Conservation (phyloP, 2,888 invertebrate species). For the Hydroisotoma schaefferi region DNA sequence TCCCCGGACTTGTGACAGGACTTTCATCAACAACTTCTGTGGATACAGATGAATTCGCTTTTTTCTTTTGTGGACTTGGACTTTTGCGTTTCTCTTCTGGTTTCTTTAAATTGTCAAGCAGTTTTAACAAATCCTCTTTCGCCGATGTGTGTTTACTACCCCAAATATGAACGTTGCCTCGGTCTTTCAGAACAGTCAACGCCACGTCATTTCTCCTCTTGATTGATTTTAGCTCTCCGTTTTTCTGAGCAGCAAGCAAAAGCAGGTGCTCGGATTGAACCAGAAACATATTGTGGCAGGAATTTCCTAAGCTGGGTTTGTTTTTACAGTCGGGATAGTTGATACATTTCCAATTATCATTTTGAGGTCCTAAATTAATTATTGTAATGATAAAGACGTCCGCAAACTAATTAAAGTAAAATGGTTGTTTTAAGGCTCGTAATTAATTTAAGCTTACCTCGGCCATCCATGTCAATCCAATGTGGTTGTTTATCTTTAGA, state of each 20-base stretch:
- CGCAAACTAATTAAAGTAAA: too few relatives aligned
- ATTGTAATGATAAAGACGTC: not conserved
- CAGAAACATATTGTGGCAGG: conserved; percentile 3
- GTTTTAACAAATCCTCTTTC: conserved; percentile 15
- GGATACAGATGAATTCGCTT: not conserved
- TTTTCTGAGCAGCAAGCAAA: conserved; percentile 12
- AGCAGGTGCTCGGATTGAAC: conserved; percentile 9
- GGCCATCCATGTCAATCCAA: too few relatives aligned
- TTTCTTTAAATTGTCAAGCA: not conserved
- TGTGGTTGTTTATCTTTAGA: too few relatives aligned
- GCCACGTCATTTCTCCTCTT: conserved; percentile 15
- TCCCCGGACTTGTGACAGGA: too few relatives aligned
- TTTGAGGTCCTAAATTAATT: too few relatives aligned
- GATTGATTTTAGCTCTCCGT: conserved; percentile 10
- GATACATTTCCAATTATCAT: not conserved
- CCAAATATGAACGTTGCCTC: conserved; percentile 19
- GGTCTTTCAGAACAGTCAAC: conserved; percentile 18
- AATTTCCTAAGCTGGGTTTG: not conserved
- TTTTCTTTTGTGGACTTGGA: too few relatives aligned
- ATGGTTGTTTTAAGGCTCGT: too few relatives aligned
- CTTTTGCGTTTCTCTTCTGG: too few relatives aligned
- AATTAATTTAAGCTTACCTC: too few relatives aligned
- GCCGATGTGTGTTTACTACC: conserved; percentile 14
- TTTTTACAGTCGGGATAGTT: not conserved
- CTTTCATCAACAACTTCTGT: too few relatives aligned